Conservation (phyloP, 2,888 invertebrate species). For the Ochropleura leucogaster region DNA sequence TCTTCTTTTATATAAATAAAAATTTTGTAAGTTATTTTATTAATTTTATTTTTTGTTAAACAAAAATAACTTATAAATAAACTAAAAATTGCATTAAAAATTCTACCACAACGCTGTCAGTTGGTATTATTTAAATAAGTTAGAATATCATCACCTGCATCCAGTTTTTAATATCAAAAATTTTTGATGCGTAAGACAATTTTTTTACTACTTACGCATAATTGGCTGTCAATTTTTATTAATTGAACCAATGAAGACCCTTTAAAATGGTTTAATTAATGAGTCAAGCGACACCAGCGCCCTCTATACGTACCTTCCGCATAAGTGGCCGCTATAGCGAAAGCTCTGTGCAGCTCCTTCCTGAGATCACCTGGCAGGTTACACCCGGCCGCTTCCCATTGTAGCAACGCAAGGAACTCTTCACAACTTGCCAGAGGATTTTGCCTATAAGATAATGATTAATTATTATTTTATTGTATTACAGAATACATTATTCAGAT, state of each 20-base stretch:
- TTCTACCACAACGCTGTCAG: no score
- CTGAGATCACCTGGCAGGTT: constrained; percentile 82
- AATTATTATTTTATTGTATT: no score
- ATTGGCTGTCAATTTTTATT: neutral
- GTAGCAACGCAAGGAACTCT: constrained; percentile 83
- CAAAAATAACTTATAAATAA: no score
- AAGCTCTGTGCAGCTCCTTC: constrained; percentile 93
- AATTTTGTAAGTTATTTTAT: no score
- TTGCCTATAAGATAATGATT: constrained; percentile 63
- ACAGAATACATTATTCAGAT: no score
- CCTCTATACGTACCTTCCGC: constrained; percentile 79
- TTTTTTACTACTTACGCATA: no score
- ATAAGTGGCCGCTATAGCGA: constrained; percentile 92
- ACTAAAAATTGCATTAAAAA: no score
- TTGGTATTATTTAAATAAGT: neutral
- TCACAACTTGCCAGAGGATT: constrained; percentile 84
- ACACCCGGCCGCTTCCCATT: constrained; percentile 85
- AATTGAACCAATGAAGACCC: neutral
- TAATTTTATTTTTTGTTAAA: no score
- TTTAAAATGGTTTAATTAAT: neutral
- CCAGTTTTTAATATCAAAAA: neutral
- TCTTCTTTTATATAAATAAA: no score
- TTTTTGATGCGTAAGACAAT: neutral
- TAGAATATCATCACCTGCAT: neutral
- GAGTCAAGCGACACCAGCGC: constrained; percentile 4